These are phyloP conservation scores for Balanococcus diminutus DNA, from an alignment of 2,888 invertebrate genomes.

Conservation along the genomic window DNA sequence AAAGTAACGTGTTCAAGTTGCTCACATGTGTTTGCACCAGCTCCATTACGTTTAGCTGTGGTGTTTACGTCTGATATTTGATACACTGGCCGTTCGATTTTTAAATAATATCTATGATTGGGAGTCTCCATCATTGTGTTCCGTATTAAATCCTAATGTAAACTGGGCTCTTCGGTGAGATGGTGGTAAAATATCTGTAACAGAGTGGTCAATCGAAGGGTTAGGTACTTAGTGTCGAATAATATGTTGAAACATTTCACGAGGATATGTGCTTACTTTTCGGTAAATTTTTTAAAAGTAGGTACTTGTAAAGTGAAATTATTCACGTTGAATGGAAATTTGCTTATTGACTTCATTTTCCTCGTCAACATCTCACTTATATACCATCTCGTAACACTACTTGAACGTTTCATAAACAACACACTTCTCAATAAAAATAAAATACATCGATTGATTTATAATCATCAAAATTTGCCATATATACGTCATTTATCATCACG, in stretches of 20 bases:
- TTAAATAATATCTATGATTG: slow-evolving; percentile 38
- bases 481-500: neutral
- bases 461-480: neutral
- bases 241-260: too few species aligned
- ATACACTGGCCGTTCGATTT: slow-evolving; percentile 53
- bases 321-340: neutral
- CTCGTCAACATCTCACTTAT: neutral
- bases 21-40: slow-evolving; percentile 1
- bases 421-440: neutral
- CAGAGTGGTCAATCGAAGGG: too few species aligned
- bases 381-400: neutral
- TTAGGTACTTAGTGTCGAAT: too few species aligned
- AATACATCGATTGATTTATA: neutral
- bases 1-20: too few species aligned
- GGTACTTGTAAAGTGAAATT: neutral
- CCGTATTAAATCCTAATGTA: neutral
- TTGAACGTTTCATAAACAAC: neutral
- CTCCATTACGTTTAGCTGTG: neutral
- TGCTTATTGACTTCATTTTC: neutral
- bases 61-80: slow-evolving; percentile 45
- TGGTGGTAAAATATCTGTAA: neutral
- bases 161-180: neutral
- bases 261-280: too few species aligned
- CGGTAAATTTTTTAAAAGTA: too few species aligned
- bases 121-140: slow-evolving; percentile 10